Evolutionary conservation across 2,797 vertebrate genomes (phyloP).

Genomic region (Champsocephalus gunnari): DNA sequence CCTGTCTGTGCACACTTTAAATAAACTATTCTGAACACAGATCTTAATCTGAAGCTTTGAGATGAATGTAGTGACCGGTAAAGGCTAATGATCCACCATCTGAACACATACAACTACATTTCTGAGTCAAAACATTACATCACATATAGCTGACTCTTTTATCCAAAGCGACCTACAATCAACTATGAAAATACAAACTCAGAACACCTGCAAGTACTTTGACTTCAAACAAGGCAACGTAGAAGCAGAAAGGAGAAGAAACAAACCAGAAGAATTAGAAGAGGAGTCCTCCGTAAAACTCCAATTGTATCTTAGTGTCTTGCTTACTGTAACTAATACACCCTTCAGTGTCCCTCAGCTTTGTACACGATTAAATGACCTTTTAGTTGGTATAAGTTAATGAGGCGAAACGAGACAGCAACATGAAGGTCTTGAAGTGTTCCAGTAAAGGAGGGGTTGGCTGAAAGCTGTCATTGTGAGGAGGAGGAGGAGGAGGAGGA

Average conservation of each 20-base stretch:
- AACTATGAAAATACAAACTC: no score
- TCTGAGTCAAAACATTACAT: no score
- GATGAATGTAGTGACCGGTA: not conserved
- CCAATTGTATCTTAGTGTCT: not conserved
- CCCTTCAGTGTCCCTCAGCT: not conserved
- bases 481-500: slow-evolving; percentile 27
- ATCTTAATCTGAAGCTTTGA: not conserved
- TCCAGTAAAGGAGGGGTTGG: not conserved
- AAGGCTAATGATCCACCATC: no score
- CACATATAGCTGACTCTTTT: no score
- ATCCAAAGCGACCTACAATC: no score
- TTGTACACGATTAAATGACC: not conserved
- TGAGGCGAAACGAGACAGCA: not conserved
- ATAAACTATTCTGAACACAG: not conserved
- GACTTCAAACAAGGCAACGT: no score
- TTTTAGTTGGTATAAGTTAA: not conserved
- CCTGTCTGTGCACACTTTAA: not conserved
- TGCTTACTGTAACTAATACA: no score
- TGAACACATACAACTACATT: not conserved
- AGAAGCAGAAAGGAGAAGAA: no score
- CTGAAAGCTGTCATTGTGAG: slow-evolving; percentile 62
- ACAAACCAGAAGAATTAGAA: no score
- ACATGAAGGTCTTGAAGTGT: not conserved
- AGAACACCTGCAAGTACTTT: no score
- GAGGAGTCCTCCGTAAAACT: not conserved